Evolutionary conservation across 2,113 vertebrate species (phyloP).

Genomic region (Pteropus alecto): DNA sequence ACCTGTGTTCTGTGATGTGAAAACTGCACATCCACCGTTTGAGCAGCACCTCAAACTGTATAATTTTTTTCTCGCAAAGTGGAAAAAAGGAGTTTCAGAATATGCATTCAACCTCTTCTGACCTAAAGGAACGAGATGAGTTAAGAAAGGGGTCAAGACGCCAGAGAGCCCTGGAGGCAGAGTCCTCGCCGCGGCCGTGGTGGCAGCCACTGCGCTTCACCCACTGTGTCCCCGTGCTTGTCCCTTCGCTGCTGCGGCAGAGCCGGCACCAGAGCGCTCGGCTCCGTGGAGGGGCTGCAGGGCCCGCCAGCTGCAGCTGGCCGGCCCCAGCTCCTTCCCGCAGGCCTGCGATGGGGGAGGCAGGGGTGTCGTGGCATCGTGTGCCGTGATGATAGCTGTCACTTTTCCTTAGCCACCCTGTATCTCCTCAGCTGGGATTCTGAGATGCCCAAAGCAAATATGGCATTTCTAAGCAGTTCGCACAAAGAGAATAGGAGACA

Average conservation of each 20-base stretch:
- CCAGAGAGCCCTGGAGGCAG: not conserved
- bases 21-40: slow-evolving; percentile 79
- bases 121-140: slow-evolving; percentile 47
- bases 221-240: accelerated
- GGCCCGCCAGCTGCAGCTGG: accelerated
- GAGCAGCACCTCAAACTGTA: slow-evolving; percentile 75
- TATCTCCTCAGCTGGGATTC: not conserved
- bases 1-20: slow-evolving; percentile 80
- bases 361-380: not conserved
- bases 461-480: not conserved
- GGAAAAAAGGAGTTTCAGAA: slow-evolving; percentile 82
- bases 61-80: slow-evolving; percentile 80
- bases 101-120: slow-evolving; percentile 56
- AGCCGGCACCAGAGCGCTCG: not conserved
- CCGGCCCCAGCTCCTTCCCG: not conserved
- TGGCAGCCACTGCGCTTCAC: not conserved
- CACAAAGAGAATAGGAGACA: not conserved
- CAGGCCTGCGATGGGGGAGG: not conserved
- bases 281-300: too few relatives aligned
- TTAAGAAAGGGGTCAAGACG: not conserved
- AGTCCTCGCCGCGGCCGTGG: accelerated
- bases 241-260: not conserved
- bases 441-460: not conserved
- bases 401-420: not conserved
- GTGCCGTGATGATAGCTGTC: not conserved